Percentiles rank a stretch among this genome's conserved stretches.
These are phyloP conservation scores for Danionella dracula DNA, from an alignment of 2,797 vertebrate species.

Conservation along the genomic window DNA sequence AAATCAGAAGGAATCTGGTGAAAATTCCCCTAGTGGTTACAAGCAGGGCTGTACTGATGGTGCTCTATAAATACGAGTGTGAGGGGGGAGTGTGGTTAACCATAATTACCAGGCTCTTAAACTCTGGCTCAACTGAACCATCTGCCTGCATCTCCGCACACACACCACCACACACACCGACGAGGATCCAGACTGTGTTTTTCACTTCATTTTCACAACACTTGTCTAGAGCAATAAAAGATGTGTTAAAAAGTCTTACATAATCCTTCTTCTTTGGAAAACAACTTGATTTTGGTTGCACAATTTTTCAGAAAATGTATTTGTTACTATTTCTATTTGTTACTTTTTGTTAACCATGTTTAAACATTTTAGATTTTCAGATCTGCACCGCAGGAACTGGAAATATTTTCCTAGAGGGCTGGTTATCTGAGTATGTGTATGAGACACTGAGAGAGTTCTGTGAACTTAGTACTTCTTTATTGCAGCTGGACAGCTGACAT, in stretches of 20 bases:
- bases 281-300: conserved; percentile 23
- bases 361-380: background rate
- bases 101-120: conserved; percentile 75
- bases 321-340: too few species aligned
- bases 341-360: background rate
- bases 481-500: background rate
- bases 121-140: conserved; percentile 60
- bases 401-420: background rate
- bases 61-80: conserved; percentile 73
- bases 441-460: background rate
- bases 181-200: conserved; percentile 60
- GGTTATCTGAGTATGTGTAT: conserved; percentile 1
- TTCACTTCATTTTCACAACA: conserved; percentile 47
- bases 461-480: background rate
- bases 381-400: background rate
- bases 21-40: conserved; percentile 44
- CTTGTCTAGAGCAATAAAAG: conserved; percentile 59
- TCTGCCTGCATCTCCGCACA: conserved; percentile 57
- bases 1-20: conserved; percentile 53
- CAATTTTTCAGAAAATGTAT: conserved; percentile 4
- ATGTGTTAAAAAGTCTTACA: conserved; percentile 52
- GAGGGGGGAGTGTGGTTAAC: conserved; percentile 67
- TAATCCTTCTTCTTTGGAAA: conserved; percentile 37
- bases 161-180: conserved; percentile 49
- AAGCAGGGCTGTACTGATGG: conserved; percentile 60